Evolutionary conservation across 2,888 invertebrate genomes (phyloP).

Genomic region (Tubiluchus corallicola): DNA sequence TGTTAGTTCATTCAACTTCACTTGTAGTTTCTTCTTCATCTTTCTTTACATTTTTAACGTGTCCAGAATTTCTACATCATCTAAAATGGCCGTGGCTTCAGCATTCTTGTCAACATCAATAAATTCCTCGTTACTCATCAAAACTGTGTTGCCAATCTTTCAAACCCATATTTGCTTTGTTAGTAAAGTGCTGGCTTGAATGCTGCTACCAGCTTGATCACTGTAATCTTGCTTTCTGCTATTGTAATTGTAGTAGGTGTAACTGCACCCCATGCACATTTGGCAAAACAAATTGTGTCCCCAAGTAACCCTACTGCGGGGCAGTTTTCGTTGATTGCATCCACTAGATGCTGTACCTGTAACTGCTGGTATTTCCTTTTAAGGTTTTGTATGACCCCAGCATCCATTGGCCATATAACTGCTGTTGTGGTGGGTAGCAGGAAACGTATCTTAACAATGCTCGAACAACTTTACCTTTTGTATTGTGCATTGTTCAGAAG

Average conservation of each 20-base stretch:
- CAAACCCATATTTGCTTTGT: too few species aligned
- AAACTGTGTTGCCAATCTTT: too few species aligned
- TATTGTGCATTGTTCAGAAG: not conserved
- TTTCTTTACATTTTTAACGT: too few species aligned
- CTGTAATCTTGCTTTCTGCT: too few species aligned
- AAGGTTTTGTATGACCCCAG: not conserved
- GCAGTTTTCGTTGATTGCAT: not conserved
- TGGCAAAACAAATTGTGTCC: not conserved
- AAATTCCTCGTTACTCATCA: too few species aligned
- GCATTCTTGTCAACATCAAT: too few species aligned
- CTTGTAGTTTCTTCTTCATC: too few species aligned
- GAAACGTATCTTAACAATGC: not conserved
- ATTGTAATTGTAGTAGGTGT: not conserved
- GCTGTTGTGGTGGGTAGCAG: not conserved
- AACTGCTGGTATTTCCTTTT: not conserved
- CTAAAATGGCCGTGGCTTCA: too few species aligned
- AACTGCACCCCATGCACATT: not conserved
- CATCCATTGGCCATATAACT: not conserved
- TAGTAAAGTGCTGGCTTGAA: too few species aligned
- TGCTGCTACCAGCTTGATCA: too few species aligned
- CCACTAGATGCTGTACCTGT: slow-evolving; percentile 4
- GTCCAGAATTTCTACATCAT: too few species aligned
- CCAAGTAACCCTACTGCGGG: not conserved
- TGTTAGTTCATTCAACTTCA: too few species aligned
- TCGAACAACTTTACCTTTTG: not conserved